Evolutionary conservation across 2,113 vertebrate species (phyloP), one percentile per base, ranked within the genome.

Genomic region (Bagarius yarrelli): DNA sequence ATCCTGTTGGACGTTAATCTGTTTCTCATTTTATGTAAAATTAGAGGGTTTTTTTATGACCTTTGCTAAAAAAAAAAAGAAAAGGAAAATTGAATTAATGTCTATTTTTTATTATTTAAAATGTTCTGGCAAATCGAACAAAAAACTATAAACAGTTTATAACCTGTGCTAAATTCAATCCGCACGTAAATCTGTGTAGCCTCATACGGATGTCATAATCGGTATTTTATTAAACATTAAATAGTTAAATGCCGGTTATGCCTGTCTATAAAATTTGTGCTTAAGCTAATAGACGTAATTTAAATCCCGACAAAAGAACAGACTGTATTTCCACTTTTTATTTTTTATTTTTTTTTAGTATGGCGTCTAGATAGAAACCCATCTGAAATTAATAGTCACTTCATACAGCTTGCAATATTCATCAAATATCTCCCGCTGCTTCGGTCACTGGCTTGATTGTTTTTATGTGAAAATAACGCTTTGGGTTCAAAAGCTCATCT

Each of bases 381-480:
- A 72, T 25, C 70, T 21, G 5, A 69, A 47, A 44, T 36, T 69
- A 44, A 44, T 47, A 14, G 36, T 44, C 44, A 47, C 21, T 64
- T 47, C 14, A 55, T 27, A 18, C 69, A 52, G 13, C 47, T 53
- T 36, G 15, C 27, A 27, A 12, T 72, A 19, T 72, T 1, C 25
- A 19, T 19, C 19, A 40, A 25, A 59, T 40, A 59, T 8, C 32
- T 59, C 40, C 55, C 36, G 32, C 32, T n/a, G 52, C 55, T 75
- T 59, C 3, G 70, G 50, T 55, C 50, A 6, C 32, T 11, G 32
- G 32, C 55, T 75, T 57, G 40, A 57, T 75, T 73, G 70, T 73
- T 73, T 72, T 52, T 9, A 55, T 53, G 71, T n/a, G 73, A 59
- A 59, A 59, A 57, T 59, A 34, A 59, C 59, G 55, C 34, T 32